Evolutionary conservation across 2,113 vertebrate species (phyloP).

Genomic region (Verasper variegatus): DNA sequence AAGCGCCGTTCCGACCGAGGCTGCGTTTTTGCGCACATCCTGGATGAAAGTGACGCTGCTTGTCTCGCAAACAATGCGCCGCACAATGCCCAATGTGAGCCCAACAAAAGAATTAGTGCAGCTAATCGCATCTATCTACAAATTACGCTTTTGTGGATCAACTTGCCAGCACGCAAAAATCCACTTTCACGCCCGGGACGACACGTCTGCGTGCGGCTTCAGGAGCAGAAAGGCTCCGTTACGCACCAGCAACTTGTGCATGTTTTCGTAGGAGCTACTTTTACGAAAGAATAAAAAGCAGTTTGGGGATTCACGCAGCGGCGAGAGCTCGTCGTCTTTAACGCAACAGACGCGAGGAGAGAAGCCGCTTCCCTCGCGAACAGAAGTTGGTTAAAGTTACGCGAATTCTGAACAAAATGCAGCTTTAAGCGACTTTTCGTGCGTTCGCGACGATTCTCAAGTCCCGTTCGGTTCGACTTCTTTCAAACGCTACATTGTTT

Average conservation of each 20-base stretch:
- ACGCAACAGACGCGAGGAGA: no score
- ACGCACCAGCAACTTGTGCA: conserved; percentile 66
- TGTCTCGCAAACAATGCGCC: conserved; percentile 65
- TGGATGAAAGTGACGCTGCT: conserved; percentile 60
- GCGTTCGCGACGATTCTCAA: conserved; percentile 60
- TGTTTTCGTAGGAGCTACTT: conserved; percentile 17
- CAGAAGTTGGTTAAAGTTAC: conserved; percentile 55
- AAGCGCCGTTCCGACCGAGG: neutral
- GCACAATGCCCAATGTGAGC: conserved; percentile 57
- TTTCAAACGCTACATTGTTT: neutral
- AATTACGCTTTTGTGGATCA: conserved; percentile 57
- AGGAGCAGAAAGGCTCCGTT: conserved; percentile 14
- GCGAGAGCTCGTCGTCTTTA: no score
- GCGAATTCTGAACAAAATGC: neutral
- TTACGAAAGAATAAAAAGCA: neutral
- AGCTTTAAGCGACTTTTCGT: conserved; percentile 47
- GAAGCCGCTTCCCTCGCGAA: no score
- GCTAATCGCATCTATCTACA: conserved; percentile 68
- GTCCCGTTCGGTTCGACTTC: conserved; percentile 36
- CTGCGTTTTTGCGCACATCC: conserved; percentile 30
- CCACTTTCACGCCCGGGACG: conserved; percentile 65
- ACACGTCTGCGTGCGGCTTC: conserved; percentile 40
- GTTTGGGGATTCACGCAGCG: no score
- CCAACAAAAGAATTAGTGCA: conserved; percentile 79
- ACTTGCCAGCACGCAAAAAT: conserved; percentile 57